Base-by-base conservation (phyloP, 2,797 vertebrate species). In the Phrynocephalus vlangalii region DNA sequence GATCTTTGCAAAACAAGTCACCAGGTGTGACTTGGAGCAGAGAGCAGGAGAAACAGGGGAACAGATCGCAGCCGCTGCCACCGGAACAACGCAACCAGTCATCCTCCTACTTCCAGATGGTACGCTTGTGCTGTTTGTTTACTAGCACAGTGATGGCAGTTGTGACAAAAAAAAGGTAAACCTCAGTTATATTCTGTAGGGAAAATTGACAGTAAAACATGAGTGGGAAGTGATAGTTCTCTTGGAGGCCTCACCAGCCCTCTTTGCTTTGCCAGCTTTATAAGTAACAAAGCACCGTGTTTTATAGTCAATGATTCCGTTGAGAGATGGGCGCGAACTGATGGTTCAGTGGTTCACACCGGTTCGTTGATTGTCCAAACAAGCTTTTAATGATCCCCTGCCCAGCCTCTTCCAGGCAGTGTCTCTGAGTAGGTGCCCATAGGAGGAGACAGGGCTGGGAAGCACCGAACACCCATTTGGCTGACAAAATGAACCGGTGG, bases 221-320 rank as follows among this genome's bases (percentile, higher is more conserved):
- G 82, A 79, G 82, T 88, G 87, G 87, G 87, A 88, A 84, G 82
- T 84, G 82, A 84, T 33, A 72, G 71, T 79, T 88, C 38, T 50
- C 48, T 72, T 44, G 11, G 67, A 9, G 67, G 66, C 73, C 72
- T 83, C 24, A 10, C 26, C 82, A 72, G 30, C 50, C 30, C 24
- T 44, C 20, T 79, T 84, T 79, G 33, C 26, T 79, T 82, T 84
- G 18, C 38, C 28, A 26, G 38, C 72, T 63, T 82, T 73, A 50
- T 30, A 84, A 66, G 33, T 18, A 88, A 81, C 24, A 79, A 79
- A 63, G 52, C 33, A 3, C 20, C 2, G 8, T 48, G 33, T 6
- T 38, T 7, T 30, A 72, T 52, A 66, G 5, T 82, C 71, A 30
- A 13, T 15, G 3, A 8, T 24, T 18, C 28, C 38, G 4, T 44